phyloP scores from a whole-genome alignment of 2,113 vertebrate genomes.

The Myiozetetes cayanensis region DNA sequence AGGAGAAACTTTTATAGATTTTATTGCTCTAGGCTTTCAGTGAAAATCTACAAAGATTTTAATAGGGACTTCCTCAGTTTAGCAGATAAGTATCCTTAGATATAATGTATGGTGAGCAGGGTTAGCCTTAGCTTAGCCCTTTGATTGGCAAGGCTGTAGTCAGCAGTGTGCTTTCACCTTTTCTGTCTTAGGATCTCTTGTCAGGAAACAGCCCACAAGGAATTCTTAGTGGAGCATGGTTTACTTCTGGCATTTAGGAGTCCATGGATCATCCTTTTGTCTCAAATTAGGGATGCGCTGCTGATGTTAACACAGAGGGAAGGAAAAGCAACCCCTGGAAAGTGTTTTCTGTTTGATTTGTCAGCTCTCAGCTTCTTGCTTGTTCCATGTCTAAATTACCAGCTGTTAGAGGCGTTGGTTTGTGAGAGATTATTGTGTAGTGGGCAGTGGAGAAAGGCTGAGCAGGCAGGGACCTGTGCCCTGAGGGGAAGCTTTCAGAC shows the following conservation, averaged over 20 bases:
- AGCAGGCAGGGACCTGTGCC: neutral
- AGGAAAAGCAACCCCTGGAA: neutral
- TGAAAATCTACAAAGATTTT: neutral
- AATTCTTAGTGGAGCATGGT: neutral
- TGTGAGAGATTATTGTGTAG: neutral
- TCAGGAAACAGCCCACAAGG: neutral
- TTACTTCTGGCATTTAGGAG: neutral
- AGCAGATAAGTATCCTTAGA: rapidly evolving
- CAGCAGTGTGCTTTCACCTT: neutral
- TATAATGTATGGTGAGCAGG: neutral
- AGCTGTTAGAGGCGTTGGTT: neutral
- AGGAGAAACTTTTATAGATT: neutral
- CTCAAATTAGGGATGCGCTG: neutral
- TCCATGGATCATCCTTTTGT: neutral
- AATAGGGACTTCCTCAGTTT: neutral
- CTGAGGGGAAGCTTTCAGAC: neutral
- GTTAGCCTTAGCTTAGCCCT: neutral
- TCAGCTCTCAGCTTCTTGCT: neutral
- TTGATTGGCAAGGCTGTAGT: neutral
- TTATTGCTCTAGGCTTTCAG: neutral
- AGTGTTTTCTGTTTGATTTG: neutral
- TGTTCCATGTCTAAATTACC: neutral
- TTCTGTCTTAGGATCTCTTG: neutral
- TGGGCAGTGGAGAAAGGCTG: neutral
- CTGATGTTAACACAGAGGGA: neutral